Evolutionary conservation across 2,888 invertebrate species (phyloP).

Genomic region (Pemphredon lugubris): DNA sequence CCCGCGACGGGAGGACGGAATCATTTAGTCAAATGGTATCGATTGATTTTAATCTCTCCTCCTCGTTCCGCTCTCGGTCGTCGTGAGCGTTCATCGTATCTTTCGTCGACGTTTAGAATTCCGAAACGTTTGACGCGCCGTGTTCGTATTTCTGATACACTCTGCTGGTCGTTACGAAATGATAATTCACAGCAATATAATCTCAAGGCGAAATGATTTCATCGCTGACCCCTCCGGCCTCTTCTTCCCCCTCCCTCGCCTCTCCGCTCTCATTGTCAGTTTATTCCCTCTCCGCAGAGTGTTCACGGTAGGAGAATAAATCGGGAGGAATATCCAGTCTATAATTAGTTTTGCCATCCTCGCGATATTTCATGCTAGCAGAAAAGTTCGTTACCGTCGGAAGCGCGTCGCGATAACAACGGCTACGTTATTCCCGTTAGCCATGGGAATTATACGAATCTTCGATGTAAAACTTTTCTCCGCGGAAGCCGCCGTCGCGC

Average conservation of each 20-base stretch:
- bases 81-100: background rate
- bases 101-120: too few relatives aligned
- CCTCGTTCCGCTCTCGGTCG: background rate
- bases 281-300: too few relatives aligned
- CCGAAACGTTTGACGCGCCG: too few relatives aligned
- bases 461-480: conserved; percentile 13
- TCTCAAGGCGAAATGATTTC: too few relatives aligned
- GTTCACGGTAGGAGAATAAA: conserved; percentile 18
- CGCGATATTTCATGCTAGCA: conserved; percentile 12
- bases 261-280: conserved; percentile 7
- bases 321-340: conserved; percentile 1
- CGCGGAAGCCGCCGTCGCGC: conserved; percentile 18
- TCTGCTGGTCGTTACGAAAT: too few relatives aligned
- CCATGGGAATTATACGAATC: conserved; percentile 27
- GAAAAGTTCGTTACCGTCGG: conserved; percentile 15
- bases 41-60: conserved; percentile 3
- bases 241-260: background rate
- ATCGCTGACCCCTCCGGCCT: too few relatives aligned
- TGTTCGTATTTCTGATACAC: too few relatives aligned
- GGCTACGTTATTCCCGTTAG: conserved; percentile 22
- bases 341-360: conserved; percentile 37
- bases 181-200: too few relatives aligned
- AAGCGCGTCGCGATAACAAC: conserved; percentile 37
- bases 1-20: conserved; percentile 3
- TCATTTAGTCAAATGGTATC: background rate